Conservation (phyloP, 1,140 invertebrate genomes). For the Ylistrum balloti region DNA sequence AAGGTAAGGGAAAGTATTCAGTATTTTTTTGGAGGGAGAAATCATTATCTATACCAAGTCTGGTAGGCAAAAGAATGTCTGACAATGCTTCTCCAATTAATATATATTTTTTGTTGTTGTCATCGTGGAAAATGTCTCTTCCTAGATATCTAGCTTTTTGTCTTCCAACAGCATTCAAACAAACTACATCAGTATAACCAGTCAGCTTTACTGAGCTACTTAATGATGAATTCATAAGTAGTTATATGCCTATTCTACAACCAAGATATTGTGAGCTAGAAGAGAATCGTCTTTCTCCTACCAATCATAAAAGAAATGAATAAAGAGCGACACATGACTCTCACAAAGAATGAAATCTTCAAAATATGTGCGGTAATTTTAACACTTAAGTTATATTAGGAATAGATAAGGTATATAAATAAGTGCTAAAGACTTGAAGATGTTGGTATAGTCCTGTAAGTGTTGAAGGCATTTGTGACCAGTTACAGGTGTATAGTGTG, state of each 20-base stretch:
- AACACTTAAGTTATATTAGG: background rate
- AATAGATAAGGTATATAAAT: background rate
- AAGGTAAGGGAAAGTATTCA: background rate
- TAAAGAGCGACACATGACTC: background rate
- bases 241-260: no score
- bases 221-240: background rate
- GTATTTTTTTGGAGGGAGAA: conserved; percentile 17
- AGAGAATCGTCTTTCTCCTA: background rate
- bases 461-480: background rate
- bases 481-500: background rate
- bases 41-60: background rate
- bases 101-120: background rate
- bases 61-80: background rate
- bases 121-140: background rate
- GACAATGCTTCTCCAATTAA: background rate
- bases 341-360: background rate
- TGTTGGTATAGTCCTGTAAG: background rate
- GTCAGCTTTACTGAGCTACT: background rate
- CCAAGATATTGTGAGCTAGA: background rate
- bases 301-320: background rate
- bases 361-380: background rate
- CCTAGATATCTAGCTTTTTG: background rate
- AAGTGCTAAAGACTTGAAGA: background rate
- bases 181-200: background rate
- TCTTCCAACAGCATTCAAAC: conserved; percentile 26